Evolutionary conservation across 2,888 invertebrate species (phyloP), one percentile per base, ranked within the genome.

Genomic region (Trachelus troglodyta): DNA sequence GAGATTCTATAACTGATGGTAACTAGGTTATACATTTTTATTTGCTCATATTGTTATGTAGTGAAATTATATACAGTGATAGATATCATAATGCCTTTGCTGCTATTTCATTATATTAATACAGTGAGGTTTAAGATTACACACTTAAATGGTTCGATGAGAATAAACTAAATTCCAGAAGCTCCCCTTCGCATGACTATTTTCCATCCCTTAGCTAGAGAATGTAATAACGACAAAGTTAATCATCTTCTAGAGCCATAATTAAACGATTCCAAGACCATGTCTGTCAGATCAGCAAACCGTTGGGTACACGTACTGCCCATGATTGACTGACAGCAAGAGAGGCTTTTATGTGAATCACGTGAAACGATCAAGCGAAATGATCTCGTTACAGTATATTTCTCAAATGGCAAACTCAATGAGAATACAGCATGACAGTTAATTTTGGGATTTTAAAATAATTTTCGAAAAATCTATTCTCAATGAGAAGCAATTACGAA

Each of bases 121-220:
- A 74, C 74, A 74, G 74, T 34, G 6, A 31, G 74, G 33, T 34
- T 35, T 30, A 30, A 56, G 15, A 75, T 69, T 40, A 31, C 76
- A 80, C 78, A 81, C 80, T 79, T 78, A 77, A 76, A 79, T 80
- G 80, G 81, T 56, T 85, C 78, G 75, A 85, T 85, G 85, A 82
- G 78, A 83, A 82, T 82, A 87, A 82, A 84, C 84, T 82, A 88
- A 34, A 83, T 83, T 84, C 86, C 87, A 88, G 84, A 88, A 88
- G 88, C 88, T 84, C 84, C 84, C 81, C 75, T 69, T 76, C 78
- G 76, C 12, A 78, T 79, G 79, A 73, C 69, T 77, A 56, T 76
- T 31, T 69, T 71, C 77, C 77, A 80, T 73, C 78, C 56, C 75
- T 73, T 78, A 78, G 69, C 78, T 76, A 79, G 78, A 79, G 69